These are phyloP conservation scores for Tetragonisca angustula DNA, from an alignment of 2,888 invertebrate genomes.

Conservation along the genomic window DNA sequence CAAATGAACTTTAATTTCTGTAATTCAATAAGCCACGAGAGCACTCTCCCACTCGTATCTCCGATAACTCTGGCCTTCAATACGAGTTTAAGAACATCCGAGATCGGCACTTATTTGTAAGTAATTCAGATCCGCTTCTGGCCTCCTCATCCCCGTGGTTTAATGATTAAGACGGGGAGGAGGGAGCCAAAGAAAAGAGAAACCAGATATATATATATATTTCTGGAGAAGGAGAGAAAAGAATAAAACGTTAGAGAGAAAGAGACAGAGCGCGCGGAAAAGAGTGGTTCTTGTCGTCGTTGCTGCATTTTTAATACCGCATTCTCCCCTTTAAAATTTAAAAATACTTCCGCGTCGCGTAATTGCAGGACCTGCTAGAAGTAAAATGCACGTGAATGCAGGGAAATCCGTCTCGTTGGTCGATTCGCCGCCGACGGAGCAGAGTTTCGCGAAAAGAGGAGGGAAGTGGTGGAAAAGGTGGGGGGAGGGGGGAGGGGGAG, in stretches of 20 bases:
- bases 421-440: conserved; percentile 59
- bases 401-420: conserved; percentile 70
- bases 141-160: conserved; percentile 19
- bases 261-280: not conserved
- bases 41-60: conserved; percentile 41
- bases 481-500: conserved; percentile 10
- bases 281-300: conserved; percentile 56
- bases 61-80: conserved; percentile 53
- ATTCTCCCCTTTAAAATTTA: conserved; percentile 69
- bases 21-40: conserved; percentile 50
- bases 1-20: conserved; percentile 62
- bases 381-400: conserved; percentile 75
- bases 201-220: no score
- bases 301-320: conserved; percentile 68
- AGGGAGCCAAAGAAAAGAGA: no score
- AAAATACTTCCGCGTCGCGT: conserved; percentile 64
- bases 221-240: not conserved
- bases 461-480: conserved; percentile 39
- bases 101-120: conserved; percentile 66
- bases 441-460: conserved; percentile 60
- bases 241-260: not conserved
- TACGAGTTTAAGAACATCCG: conserved; percentile 59
- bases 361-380: conserved; percentile 65
- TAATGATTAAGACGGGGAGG: conserved; percentile 34
- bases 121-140: conserved; percentile 61